A percentile compares a stretch with the other conserved stretches of the same genome.
These are phyloP conservation scores for Bungarus multicinctus DNA, from an alignment of 2,113 vertebrate species.

Conservation along the genomic window DNA sequence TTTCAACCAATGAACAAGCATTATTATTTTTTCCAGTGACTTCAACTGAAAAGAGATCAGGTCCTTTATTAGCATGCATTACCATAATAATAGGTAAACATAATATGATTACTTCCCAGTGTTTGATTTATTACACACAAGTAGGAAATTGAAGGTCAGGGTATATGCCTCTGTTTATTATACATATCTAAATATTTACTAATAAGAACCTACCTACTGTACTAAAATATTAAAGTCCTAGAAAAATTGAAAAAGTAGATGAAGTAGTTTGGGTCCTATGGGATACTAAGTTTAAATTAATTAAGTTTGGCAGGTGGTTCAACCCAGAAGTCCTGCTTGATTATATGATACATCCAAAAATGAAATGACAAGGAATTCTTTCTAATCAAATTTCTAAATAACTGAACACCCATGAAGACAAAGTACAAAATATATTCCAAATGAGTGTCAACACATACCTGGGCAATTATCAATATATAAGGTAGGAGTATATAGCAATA, in stretches of 20 bases:
- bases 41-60: conserved; percentile 20
- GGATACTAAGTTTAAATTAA: conserved; percentile 52
- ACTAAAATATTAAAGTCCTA: conserved; percentile 7
- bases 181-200: conserved; percentile 40
- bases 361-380: conserved; percentile 4
- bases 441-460: neutral
- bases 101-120: conserved; percentile 28
- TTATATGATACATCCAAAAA: conserved; percentile 34
- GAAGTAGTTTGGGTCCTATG: conserved; percentile 27
- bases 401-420: conserved; percentile 9
- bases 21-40: neutral
- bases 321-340: conserved; percentile 30
- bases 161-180: conserved; percentile 36
- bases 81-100: conserved; percentile 20
- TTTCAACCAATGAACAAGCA: neutral
- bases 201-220: conserved; percentile 23
- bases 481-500: neutral
- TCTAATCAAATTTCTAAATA: conserved; percentile 21
- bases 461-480: conserved; percentile 18
- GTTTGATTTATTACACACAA: conserved; percentile 34
- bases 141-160: conserved; percentile 45
- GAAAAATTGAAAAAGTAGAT: conserved; percentile 20
- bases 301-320: conserved; percentile 51
- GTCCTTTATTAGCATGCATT: conserved; percentile 35
- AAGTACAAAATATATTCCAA: conserved; percentile 10